Evolutionary conservation across 2,797 vertebrate species (phyloP).

Genomic region (Molossus molossus): DNA sequence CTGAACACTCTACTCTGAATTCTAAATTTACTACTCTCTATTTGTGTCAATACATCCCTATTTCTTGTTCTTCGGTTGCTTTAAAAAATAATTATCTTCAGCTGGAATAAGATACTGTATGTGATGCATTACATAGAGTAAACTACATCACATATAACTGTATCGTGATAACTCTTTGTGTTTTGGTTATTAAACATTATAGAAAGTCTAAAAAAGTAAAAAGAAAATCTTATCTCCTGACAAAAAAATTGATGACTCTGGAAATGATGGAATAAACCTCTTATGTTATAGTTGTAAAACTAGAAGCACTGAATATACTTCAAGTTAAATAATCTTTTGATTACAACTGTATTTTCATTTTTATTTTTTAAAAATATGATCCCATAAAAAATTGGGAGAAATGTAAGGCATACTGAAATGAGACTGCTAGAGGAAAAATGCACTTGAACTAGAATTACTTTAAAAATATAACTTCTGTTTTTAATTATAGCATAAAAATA

Average conservation of each 20-base stretch:
- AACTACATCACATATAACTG: background rate
- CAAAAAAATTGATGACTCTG: slow-evolving; percentile 31
- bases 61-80: slow-evolving; percentile 61
- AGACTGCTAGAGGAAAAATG: background rate
- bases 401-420: background rate
- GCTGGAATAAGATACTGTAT: slow-evolving; percentile 66
- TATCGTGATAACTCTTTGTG: slow-evolving; percentile 39
- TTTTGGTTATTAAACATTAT: slow-evolving; percentile 21
- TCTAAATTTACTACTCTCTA: slow-evolving; percentile 67
- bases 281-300: background rate
- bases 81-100: slow-evolving; percentile 80
- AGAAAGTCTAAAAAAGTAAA: slow-evolving; percentile 19
- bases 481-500: background rate
- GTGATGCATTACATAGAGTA: slow-evolving; percentile 4
- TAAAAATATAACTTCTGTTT: background rate
- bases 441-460: background rate
- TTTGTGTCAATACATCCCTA: slow-evolving; percentile 57
- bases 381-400: background rate
- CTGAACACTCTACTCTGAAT: slow-evolving; percentile 65
- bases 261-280: background rate
- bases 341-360: background rate
- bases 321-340: background rate
- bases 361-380: background rate
- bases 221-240: background rate
- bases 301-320: background rate